A percentile compares a stretch with the other conserved stretches of the same genome.
Conservation (phyloP, 2,888 invertebrate species). For the Tridacna gigas region DNA sequence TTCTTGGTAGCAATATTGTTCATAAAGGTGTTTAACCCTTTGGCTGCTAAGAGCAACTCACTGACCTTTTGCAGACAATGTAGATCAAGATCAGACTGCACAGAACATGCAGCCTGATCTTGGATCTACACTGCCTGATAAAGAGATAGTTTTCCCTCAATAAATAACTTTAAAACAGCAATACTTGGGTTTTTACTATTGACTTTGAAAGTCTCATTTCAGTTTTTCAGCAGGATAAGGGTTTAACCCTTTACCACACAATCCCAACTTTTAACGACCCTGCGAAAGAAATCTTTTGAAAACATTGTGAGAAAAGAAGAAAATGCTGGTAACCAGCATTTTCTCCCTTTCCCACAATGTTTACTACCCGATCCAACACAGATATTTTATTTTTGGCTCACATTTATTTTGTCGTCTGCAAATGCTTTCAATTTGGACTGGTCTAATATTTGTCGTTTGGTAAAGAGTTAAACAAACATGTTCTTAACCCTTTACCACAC, state of each 20-base stretch:
- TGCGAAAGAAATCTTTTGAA: neutral
- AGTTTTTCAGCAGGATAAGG: no score
- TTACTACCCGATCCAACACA: neutral
- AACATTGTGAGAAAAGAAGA: neutral
- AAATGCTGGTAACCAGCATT: neutral
- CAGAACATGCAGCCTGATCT: no score
- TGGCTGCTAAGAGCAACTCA: no score
- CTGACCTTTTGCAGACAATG: no score
- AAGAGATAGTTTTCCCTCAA: no score
- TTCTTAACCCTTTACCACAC: neutral
- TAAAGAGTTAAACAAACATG: neutral
- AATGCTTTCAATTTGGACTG: neutral
- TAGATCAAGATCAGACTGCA: no score
- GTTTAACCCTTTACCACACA: neutral
- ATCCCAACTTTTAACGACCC: neutral
- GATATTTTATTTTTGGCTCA: neutral
- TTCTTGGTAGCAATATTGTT: no score
- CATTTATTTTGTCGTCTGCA: neutral
- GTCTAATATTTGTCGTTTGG: neutral
- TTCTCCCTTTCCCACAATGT: neutral
- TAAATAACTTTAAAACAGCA: no score
- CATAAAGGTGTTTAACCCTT: no score
- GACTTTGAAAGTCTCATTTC: no score
- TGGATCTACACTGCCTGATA: no score
- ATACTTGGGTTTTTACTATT: no score